Conservation (phyloP, 2,797 vertebrate genomes). For the Carduelis carduelis region DNA sequence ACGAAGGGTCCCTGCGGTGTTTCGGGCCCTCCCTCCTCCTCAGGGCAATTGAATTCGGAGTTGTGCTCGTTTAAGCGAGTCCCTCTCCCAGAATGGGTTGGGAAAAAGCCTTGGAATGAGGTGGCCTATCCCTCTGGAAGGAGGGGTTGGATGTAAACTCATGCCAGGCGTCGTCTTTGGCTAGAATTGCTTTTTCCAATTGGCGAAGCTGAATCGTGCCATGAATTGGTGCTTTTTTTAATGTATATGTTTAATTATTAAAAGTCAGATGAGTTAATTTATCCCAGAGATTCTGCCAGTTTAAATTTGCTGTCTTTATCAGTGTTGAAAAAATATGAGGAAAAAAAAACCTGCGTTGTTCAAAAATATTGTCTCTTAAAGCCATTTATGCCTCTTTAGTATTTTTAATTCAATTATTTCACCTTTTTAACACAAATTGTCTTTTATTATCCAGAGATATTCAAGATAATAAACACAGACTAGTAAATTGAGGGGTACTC, state of each 20-base stretch:
- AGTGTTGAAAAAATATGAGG: background rate
- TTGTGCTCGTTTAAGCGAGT: accelerated
- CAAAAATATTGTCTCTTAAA: background rate
- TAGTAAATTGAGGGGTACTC: background rate
- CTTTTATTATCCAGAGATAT: background rate
- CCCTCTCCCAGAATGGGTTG: accelerated
- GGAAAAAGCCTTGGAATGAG: background rate
- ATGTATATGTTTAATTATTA: background rate
- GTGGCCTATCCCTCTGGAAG: background rate
- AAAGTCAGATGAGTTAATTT: background rate
- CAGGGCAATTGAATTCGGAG: accelerated
- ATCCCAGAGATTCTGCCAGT: background rate
- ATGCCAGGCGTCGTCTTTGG: accelerated
- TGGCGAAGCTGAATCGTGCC: background rate
- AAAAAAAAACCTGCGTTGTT: accelerated
- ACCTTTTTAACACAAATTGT: background rate
- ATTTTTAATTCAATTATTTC: background rate
- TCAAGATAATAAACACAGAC: too few species aligned
- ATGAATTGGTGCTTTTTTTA: accelerated
- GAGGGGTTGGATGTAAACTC: background rate
- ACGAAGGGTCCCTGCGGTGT: background rate
- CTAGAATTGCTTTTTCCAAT: background rate
- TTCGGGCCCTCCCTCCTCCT: background rate
- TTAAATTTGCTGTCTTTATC: background rate
- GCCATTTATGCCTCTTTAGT: background rate